Evolutionary conservation across 2,113 vertebrate genomes (phyloP), one percentile per base, ranked within the genome.

Genomic region (Catharus minimus): DNA sequence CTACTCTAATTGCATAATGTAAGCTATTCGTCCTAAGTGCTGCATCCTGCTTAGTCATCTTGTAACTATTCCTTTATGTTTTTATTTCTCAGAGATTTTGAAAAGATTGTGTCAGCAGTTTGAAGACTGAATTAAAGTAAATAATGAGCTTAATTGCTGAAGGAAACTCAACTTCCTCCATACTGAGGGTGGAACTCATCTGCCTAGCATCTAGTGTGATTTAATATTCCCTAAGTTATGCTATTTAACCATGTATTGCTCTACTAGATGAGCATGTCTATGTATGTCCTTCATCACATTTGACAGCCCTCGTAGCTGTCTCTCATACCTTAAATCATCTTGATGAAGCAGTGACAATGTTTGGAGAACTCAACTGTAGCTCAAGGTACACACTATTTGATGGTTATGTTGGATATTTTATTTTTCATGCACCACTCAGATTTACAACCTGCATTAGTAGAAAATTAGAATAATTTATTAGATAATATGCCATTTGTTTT

Each of bases 381-480:
- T 75, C 14, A n/a, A 65, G 5, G 5, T 56, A 44, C 11, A 41
- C 15, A 30, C 4, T 8, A 5, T 46, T 46, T 76, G 18, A 39
- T 4, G 13, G 6, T 3, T 26, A 41, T 0, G 0, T 4, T 14
- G 4, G 26, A 30, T 57, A 24, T 49, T 23, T 78, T 56, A 47
- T 9, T 73, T 66, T 50, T 5, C 43, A 26, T 47, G 19, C 2
- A 72, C 3, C 17, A 55, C 9, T 78, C 19, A 58, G 11, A 53
- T 8, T 76, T 44, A 53, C 11, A 30, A 32, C 33, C 10, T 23
- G 2, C 65, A 3, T 44, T 28, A 60, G 15, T 22, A 66, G 55
- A 17, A 53, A 53, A 57, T 13, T 46, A 10, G 20, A 62, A 78
- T 11, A 74, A 57, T 49, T 68, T 68, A 66, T 41, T 53, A 49